Conservation (phyloP, 2,113 vertebrate genomes). For the Cyanoramphus novaezelandiae region DNA sequence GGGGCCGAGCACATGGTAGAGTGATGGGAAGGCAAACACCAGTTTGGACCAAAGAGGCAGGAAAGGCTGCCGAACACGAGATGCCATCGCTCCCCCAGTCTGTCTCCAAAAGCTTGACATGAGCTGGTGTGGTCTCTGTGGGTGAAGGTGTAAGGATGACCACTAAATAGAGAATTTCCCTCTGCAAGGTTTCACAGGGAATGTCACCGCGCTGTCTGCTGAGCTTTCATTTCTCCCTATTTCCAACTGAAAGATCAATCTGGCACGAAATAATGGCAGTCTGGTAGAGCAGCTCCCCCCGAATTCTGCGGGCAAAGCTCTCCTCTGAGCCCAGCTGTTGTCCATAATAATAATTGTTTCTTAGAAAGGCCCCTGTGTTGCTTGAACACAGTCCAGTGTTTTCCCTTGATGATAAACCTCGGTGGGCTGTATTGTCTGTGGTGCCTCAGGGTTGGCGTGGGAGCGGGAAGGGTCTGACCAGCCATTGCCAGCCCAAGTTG, state of each 20-base stretch:
- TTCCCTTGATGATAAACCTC: background rate
- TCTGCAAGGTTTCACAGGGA: background rate
- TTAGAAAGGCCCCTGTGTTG: background rate
- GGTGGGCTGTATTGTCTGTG: background rate
- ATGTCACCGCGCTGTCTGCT: background rate
- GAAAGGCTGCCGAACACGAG: background rate
- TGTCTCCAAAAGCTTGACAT: background rate
- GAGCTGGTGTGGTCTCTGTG: background rate
- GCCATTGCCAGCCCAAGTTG: fast-evolving
- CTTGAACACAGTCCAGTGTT: background rate
- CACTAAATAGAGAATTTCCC: background rate
- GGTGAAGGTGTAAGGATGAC: background rate
- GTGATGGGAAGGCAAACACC: background rate
- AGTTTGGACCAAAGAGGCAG: background rate
- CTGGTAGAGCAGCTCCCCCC: background rate
- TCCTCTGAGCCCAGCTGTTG: background rate
- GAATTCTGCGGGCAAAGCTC: background rate
- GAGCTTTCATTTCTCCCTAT: background rate
- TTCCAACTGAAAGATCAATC: background rate
- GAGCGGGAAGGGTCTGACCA: background rate
- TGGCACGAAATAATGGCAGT: background rate
- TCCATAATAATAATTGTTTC: background rate
- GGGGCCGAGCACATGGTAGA: background rate
- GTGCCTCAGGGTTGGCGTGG: background rate
- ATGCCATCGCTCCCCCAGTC: fast-evolving